Conservation (phyloP, 2,888 invertebrate species). For the Endomychus coccineus region DNA sequence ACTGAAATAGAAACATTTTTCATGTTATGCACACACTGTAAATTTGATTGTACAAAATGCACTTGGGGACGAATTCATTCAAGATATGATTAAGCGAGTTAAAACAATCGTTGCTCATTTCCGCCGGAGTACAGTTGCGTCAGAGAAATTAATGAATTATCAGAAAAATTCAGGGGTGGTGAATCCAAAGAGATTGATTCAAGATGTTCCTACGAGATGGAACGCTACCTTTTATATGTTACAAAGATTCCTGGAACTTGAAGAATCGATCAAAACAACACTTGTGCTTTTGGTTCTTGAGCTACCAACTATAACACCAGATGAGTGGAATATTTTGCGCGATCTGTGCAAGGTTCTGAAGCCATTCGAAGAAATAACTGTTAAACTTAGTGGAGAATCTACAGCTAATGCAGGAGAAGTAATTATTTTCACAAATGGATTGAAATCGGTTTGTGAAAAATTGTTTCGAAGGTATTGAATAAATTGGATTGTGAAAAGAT, state of each 20-base stretch:
- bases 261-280: neutral
- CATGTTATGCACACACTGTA: conserved; percentile 8
- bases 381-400: too few species aligned
- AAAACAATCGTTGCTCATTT: conserved; percentile 2
- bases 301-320: too few species aligned
- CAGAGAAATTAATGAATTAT: conserved; percentile 10
- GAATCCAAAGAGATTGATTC: neutral
- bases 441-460: too few species aligned
- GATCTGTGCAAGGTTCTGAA: too few species aligned
- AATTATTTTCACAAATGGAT: too few species aligned
- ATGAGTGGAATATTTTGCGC: too few species aligned
- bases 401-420: too few species aligned
- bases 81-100: neutral
- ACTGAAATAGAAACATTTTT: conserved; percentile 6
- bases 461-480: too few species aligned
- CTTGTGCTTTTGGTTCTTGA: too few species aligned
- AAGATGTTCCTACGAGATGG: conserved; percentile 5
- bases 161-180: conserved; percentile 4
- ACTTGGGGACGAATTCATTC: neutral
- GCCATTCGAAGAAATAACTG: too few species aligned
- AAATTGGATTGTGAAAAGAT: too few species aligned
- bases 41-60: conserved; percentile 3
- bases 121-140: neutral
- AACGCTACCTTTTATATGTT: conserved; percentile 8
- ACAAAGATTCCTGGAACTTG: conserved; percentile 2